Percentiles rank a stretch among this genome's conserved stretches.
These are phyloP conservation scores for Heterodera filipjevi DNA, from an alignment of 2,888 invertebrate genomes.

Conservation along the genomic window DNA sequence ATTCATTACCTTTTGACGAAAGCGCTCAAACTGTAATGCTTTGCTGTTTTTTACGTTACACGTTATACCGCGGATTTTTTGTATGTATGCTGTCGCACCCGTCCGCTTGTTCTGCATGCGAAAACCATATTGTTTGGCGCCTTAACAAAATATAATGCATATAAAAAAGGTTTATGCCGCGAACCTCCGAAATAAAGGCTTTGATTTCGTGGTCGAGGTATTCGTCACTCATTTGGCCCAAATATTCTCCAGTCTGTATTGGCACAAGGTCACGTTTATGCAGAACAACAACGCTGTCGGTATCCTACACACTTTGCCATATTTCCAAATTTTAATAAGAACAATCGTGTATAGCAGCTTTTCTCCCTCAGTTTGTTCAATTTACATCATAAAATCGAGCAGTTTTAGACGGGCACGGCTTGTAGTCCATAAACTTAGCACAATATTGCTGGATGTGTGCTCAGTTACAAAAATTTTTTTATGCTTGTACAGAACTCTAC, in stretches of 20 bases:
- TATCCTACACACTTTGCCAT: background rate
- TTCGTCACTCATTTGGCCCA: slow-evolving; percentile 15
- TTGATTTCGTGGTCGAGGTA: slow-evolving; percentile 4
- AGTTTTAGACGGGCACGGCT: slow-evolving; percentile 14
- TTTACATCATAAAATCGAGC: slow-evolving; percentile 1
- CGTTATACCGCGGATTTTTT: slow-evolving; percentile 4
- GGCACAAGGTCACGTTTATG: background rate
- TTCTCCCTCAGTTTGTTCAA: background rate
- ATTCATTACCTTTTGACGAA: background rate
- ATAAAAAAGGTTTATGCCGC: background rate
- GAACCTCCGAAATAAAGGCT: background rate
- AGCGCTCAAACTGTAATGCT: slow-evolving; percentile 1
- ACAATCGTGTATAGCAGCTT: slow-evolving; percentile 10
- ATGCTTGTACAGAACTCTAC: background rate
- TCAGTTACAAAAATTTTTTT: slow-evolving; percentile 23
- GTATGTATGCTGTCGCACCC: background rate
- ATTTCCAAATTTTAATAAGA: background rate
- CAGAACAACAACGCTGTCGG: slow-evolving; percentile 15
- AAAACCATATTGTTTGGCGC: slow-evolving; percentile 15
- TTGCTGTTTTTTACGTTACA: background rate
- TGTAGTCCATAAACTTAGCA: slow-evolving; percentile 19
- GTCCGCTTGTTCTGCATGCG: background rate
- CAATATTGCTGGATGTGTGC: slow-evolving; percentile 2
- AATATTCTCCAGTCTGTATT: slow-evolving; percentile 10
- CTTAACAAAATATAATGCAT: background rate